phyloP scores from a whole-genome alignment of 2,888 invertebrate species.

The Polydrusus tereticollis region DNA sequence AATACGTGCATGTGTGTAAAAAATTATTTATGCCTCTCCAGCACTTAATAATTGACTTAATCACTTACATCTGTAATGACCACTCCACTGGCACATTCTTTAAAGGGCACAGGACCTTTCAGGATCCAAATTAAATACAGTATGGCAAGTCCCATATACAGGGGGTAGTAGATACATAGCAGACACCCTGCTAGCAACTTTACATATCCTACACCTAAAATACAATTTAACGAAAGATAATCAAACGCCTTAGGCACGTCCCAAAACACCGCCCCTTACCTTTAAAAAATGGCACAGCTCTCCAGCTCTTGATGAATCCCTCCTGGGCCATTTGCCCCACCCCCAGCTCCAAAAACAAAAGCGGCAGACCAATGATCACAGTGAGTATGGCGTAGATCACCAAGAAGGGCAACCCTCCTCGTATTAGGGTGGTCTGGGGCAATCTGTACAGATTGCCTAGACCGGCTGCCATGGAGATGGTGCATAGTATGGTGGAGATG shows the following conservation, averaged over 20 bases:
- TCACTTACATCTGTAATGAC: constrained; percentile 66
- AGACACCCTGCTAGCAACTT: constrained; percentile 71
- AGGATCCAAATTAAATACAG: constrained; percentile 72
- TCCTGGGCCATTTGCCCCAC: constrained; percentile 76
- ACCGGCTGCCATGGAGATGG: constrained; percentile 71
- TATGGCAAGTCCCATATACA: constrained; percentile 71
- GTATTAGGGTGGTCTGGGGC: constrained; percentile 71
- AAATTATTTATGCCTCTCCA: too few relatives aligned
- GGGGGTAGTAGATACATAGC: constrained; percentile 71
- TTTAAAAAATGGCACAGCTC: constrained; percentile 76
- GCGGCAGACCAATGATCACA: constrained; percentile 70
- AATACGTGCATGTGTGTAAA: too few relatives aligned
- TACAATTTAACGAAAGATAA: neutral
- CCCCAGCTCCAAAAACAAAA: constrained; percentile 74
- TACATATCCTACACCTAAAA: constrained; percentile 68
- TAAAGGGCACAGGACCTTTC: constrained; percentile 71
- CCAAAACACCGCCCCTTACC: constrained; percentile 64
- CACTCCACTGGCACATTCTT: constrained; percentile 69
- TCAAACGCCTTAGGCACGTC: neutral
- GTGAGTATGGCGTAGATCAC: constrained; percentile 69
- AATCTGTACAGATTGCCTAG: constrained; percentile 73
- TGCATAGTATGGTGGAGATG: constrained; percentile 68
- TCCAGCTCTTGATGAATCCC: constrained; percentile 75
- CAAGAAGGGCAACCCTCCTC: constrained; percentile 73
- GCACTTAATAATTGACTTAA: neutral